Conservation (phyloP, 1,140 invertebrate species). For the Harpegnathos saltator region DNA sequence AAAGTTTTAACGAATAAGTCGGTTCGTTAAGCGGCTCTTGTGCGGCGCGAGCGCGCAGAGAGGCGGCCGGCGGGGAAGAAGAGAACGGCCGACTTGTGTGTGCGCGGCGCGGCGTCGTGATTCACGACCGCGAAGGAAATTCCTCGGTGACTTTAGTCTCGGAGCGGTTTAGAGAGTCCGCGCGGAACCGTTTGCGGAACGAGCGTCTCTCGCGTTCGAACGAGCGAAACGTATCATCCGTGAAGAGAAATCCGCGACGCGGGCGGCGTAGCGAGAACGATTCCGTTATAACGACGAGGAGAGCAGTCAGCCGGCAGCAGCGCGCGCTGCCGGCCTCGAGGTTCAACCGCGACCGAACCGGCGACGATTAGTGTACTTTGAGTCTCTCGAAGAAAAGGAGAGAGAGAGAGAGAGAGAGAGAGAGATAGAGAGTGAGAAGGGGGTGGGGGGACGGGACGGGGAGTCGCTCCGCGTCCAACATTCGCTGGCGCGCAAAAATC, state of each 20-base stretch:
- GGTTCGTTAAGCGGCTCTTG: not conserved
- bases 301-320: not conserved
- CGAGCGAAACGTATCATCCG: slow-evolving; percentile 48
- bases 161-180: slow-evolving; percentile 59
- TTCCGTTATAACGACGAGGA: not conserved
- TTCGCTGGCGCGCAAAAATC: not conserved
- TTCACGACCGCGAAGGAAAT: slow-evolving; percentile 57
- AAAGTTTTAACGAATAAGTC: not conserved
- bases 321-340: no score
- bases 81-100: slow-evolving; percentile 9
- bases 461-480: no score
- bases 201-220: slow-evolving; percentile 46
- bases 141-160: slow-evolving; percentile 40
- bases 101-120: slow-evolving; percentile 15
- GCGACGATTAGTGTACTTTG: no score
- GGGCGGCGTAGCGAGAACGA: not conserved
- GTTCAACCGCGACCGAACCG: no score
- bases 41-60: not conserved
- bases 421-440: no score
- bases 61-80: not conserved
- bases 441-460: no score
- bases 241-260: slow-evolving; percentile 61
- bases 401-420: no score
- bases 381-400: no score
- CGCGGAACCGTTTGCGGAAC: not conserved